Percentiles rank a stretch among this genome's conserved stretches.
phyloP scores from a whole-genome alignment of 1,140 invertebrate genomes.

The Drosophila tani region DNA sequence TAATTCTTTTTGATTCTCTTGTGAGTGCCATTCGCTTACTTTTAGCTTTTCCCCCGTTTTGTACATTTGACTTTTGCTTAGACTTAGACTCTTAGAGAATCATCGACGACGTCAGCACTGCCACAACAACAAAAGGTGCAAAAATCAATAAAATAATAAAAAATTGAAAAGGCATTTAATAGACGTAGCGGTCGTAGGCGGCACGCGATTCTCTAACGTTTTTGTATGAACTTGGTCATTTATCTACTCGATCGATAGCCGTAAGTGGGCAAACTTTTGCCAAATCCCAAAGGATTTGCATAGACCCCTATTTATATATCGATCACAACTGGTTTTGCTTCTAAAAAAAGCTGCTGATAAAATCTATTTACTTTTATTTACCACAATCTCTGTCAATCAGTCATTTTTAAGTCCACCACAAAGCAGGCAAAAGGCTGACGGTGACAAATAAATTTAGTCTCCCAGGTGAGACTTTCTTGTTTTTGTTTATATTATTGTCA shows the following conservation, averaged over 20 bases:
- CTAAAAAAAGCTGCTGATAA: constrained; percentile 4
- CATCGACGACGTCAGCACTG: constrained; percentile 23
- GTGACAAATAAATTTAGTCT: constrained; percentile 34
- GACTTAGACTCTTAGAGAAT: constrained; percentile 28
- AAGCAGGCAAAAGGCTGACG: constrained; percentile 1
- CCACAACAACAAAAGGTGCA: constrained; percentile 32
- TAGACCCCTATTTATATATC: constrained; percentile 18
- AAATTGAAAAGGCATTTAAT: constrained; percentile 75
- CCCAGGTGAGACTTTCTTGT: constrained; percentile 44
- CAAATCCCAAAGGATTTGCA: not conserved
- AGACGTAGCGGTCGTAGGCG: constrained; percentile 24
- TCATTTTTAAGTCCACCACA: constrained; percentile 17
- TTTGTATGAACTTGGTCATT: constrained; percentile 16
- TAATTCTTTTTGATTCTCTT: constrained; percentile 38
- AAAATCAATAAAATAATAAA: constrained; percentile 79
- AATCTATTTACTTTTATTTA: constrained; percentile 6
- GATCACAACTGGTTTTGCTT: not conserved
- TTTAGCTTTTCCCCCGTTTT: constrained; percentile 25
- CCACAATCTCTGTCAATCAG: constrained; percentile 11
- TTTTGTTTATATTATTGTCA: constrained; percentile 34
- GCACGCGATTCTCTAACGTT: constrained; percentile 46
- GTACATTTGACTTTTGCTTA: constrained; percentile 22
- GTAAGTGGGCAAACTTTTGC: constrained; percentile 3
- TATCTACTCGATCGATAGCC: constrained; percentile 38
- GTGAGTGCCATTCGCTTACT: constrained; percentile 26